Conservation (phyloP, 2,797 vertebrate genomes). For the Eurystomus glaucurus region DNA sequence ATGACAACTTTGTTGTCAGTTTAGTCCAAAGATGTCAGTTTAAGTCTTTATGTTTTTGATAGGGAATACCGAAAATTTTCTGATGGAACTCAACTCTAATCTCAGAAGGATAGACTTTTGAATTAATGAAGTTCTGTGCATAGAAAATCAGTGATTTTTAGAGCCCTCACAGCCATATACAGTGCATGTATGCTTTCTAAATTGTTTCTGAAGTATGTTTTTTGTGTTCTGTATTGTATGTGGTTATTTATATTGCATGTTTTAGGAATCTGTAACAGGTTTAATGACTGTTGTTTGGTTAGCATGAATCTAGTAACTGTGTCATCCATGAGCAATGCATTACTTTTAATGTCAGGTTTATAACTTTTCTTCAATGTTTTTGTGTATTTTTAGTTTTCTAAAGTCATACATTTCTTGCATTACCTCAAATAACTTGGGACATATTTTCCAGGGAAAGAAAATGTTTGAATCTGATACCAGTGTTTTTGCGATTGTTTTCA, state of each 20-base stretch:
- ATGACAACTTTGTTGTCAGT: background rate
- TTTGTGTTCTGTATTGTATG: background rate
- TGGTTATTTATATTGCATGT: background rate
- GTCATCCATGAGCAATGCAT: background rate
- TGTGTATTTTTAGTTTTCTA: background rate
- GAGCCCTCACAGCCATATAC: background rate
- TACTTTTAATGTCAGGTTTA: background rate
- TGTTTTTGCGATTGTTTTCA: background rate
- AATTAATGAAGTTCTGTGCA: background rate
- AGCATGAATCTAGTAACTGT: background rate
- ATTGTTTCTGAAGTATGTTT: background rate
- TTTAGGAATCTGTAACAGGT: background rate
- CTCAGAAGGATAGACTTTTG: background rate
- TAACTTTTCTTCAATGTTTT: background rate
- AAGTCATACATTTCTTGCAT: background rate
- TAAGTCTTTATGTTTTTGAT: background rate
- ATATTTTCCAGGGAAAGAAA: background rate
- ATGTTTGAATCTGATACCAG: background rate
- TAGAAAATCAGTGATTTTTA: background rate
- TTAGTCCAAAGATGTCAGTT: background rate
- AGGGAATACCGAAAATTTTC: background rate
- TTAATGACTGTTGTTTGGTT: background rate
- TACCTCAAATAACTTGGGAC: background rate
- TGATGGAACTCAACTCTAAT: background rate
- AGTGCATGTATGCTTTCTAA: background rate